A percentile compares a stretch with the other conserved stretches of the same genome.
Conservation (phyloP, 2,113 vertebrate genomes). For the Diadophis punctatus region DNA sequence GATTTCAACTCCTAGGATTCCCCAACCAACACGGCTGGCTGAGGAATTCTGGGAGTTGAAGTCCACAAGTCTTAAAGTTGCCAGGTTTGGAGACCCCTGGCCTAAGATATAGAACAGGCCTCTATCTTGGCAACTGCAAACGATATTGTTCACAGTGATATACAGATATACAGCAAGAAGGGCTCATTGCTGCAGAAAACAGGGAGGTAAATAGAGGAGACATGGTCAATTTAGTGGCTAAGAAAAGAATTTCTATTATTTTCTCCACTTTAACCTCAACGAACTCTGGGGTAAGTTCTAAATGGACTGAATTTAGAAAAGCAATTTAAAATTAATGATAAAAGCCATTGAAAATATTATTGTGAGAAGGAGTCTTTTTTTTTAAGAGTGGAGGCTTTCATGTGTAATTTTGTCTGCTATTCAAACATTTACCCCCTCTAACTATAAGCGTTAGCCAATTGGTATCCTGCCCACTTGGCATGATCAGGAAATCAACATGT, state of each 20-base stretch:
- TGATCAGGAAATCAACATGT: constrained; percentile 35
- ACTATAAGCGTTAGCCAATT: constrained; percentile 23
- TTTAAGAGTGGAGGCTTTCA: constrained; percentile 25
- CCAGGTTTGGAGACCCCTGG: background rate
- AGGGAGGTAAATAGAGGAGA: background rate
- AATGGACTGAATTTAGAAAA: constrained; percentile 9
- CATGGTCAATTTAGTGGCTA: background rate
- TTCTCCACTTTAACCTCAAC: background rate
- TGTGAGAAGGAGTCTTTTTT: background rate
- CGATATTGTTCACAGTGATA: too few species aligned
- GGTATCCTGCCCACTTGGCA: constrained; percentile 48
- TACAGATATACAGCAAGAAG: too few species aligned
- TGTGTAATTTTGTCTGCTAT: constrained; percentile 34
- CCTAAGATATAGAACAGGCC: background rate
- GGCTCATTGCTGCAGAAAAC: background rate
- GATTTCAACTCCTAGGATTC: background rate
- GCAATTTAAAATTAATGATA: constrained; percentile 21
- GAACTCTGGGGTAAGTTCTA: background rate
- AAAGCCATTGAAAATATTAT: constrained; percentile 19
- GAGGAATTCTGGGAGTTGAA: too few species aligned
- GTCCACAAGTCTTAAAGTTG: background rate
- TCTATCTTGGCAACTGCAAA: background rate
- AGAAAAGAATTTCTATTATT: background rate
- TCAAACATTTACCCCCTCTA: constrained; percentile 35
- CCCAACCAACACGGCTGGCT: background rate